Evolutionary conservation across 2,113 vertebrate species (phyloP), one percentile per base, ranked within the genome.

Genomic region (Albula goreensis): DNA sequence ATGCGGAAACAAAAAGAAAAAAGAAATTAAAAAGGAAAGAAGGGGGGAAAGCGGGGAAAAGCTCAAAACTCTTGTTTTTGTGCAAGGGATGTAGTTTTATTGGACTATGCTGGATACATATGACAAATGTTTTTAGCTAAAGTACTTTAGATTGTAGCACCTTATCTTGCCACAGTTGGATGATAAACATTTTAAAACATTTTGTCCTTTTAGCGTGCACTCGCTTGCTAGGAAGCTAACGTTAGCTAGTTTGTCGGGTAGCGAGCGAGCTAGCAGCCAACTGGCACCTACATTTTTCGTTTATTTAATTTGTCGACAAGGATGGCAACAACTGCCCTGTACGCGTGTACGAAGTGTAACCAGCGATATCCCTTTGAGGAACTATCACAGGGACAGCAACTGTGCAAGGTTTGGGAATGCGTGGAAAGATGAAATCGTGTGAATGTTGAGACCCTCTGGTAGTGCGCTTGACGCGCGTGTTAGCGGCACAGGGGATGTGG

Each of bases 291-390:
- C 8, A 25, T 86, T 83, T 89, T 87, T 87, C 17, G 22, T 63
- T 50, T 57, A 49, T 4, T 50, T 85, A 89, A 3, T 52, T 50
- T 51, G 87, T 86, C 86, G 85, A 31, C 57, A 89, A 95, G 93
- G 90, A 98, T 97, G 95, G 97, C 97, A 90, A 97, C 97, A 87
- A 96, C 97, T 91, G 98, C 98, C 90, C 96, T 98, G 91, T 99
- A 99, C 92, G 97, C 97, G 90, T 98, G 97, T 89, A 99, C 98
- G 88, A 99, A 99, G 95, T 99, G 98, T 91, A 97, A 97, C 92
- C 98, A 99, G 96, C 97, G 98, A 84, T 99, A 97, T 90, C 98
- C 97, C 6, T 99, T 99, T 92, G 98, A 99, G 94, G 98, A 99
- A 95, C 97, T 99, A 89, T 99, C 97, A 87, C 98, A 99, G 94